phyloP scores from a whole-genome alignment of 1,140 invertebrate species.

The Limonius californicus region DNA sequence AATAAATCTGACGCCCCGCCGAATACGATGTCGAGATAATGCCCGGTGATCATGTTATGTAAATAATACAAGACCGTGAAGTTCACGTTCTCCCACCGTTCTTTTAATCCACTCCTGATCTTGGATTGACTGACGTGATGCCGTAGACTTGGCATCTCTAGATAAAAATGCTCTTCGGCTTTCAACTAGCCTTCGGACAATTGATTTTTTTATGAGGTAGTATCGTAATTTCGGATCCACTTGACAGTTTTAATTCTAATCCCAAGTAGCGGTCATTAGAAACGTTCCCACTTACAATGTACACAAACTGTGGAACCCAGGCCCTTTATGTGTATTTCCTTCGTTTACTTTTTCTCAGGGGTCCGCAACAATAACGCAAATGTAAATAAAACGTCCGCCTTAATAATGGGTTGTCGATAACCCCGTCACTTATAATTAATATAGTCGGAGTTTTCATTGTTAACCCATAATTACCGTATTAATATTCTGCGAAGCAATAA shows the following conservation, averaged over 20 bases:
- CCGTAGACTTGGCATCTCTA: too few relatives aligned
- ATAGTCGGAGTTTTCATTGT: background rate
- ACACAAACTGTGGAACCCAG: too few relatives aligned
- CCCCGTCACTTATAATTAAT: background rate
- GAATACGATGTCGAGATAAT: background rate
- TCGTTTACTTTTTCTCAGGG: too few relatives aligned
- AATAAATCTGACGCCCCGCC: background rate
- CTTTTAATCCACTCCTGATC: background rate
- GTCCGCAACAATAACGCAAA: too few relatives aligned
- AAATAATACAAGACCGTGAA: background rate
- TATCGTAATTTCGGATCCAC: background rate
- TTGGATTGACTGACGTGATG: background rate
- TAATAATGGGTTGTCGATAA: background rate
- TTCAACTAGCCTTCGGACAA: too few relatives aligned
- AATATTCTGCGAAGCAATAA: constrained; percentile 1
- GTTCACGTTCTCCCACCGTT: background rate
- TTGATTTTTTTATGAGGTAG: background rate
- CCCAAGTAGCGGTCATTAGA: too few relatives aligned
- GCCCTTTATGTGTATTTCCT: too few relatives aligned
- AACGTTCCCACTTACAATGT: too few relatives aligned
- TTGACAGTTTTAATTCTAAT: too few relatives aligned
- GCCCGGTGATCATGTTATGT: background rate
- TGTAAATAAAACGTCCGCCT: too few relatives aligned
- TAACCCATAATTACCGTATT: background rate
- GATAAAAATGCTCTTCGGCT: too few relatives aligned